Conservation (phyloP, 2,797 vertebrate species). For the Moxostoma hubbsi region DNA sequence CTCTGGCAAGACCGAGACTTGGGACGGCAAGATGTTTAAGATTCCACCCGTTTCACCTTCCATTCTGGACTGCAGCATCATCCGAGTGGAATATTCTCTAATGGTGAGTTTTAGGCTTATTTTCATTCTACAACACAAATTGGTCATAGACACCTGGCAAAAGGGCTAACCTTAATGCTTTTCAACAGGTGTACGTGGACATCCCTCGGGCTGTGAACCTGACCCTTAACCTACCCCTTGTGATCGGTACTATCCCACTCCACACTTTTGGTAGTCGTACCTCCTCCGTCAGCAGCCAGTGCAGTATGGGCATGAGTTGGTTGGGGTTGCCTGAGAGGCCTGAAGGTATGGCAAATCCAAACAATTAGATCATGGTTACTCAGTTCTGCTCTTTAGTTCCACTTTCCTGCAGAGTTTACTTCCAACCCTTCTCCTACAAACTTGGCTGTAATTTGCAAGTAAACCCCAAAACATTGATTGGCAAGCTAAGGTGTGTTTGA, state of each 20-base stretch:
- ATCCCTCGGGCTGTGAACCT: conserved; percentile 93
- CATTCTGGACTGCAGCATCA: conserved; percentile 95
- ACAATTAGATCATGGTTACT: no score
- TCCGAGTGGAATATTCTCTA: conserved; percentile 91
- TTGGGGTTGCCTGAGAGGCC: conserved; percentile 86
- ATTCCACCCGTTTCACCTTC: conserved; percentile 95
- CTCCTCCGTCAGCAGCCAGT: conserved; percentile 93
- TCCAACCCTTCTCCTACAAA: no score
- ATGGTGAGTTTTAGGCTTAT: conserved; percentile 77
- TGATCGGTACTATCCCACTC: conserved; percentile 95
- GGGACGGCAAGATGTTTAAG: conserved; percentile 92
- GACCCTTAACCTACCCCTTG: conserved; percentile 91
- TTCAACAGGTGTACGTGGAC: conserved; percentile 90
- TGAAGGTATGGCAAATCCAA: conserved; percentile 80
- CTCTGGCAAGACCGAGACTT: conserved; percentile 93
- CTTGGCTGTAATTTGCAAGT: background rate
- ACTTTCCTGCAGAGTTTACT: background rate
- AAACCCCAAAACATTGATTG: background rate
- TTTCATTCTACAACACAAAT: background rate
- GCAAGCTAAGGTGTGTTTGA: background rate
- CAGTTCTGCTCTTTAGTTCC: no score
- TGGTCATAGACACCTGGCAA: background rate
- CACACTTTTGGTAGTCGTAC: conserved; percentile 89
- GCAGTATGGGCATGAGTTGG: conserved; percentile 89
- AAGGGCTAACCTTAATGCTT: conserved; percentile 18